Evolutionary conservation across 2,888 invertebrate genomes (phyloP), one percentile per base, ranked within the genome.

Genomic region (Julus scanicus): DNA sequence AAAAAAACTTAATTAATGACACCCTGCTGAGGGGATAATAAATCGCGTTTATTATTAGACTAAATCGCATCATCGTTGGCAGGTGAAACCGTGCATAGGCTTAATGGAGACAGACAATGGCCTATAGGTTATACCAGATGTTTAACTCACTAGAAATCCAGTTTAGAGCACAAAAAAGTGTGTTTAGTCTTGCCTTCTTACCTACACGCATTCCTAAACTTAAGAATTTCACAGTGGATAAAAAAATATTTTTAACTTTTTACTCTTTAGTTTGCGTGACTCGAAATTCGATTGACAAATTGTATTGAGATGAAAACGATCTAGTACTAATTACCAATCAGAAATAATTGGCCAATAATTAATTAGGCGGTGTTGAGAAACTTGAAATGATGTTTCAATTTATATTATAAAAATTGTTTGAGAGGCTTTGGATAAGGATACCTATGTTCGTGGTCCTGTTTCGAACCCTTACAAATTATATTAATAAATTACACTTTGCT

Each of bases 91-190:
- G 71, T 71, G 71, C 71, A 29, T 29, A 29, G 71, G 71, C 71
- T 71, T 71, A 71, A 71, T 71, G 29, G n/a, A 71, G 71, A 71
- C 71, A 71, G 71, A 71, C 71, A 71, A 71, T 71, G 29, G 71
- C 71, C 71, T 29, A 9, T 57, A 17, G 57, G n/a, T 57, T 71
- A 29, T 20, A 29, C 71, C 71, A 71, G 71, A 71, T n/a, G 9
- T 29, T 71, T 71, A 71, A 71, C 71, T 71, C 71, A 29, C 71
- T 71, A 5, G 9, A 71, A 71, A 71, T 71, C 71, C 29, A 71
- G 71, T 71, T 71, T 71, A 29, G 8, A 11, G 29, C 20, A 71
- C 9, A 29, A 29, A 71, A 29, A 71, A 71, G 29, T 6, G 11
- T n/a, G 63, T 63, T 63, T 29, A 71, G 4, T 15, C 63, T n/a